These are phyloP conservation scores for Drosophila erecta DNA, from an alignment of 1,140 invertebrate genomes.

Conservation along the genomic window DNA sequence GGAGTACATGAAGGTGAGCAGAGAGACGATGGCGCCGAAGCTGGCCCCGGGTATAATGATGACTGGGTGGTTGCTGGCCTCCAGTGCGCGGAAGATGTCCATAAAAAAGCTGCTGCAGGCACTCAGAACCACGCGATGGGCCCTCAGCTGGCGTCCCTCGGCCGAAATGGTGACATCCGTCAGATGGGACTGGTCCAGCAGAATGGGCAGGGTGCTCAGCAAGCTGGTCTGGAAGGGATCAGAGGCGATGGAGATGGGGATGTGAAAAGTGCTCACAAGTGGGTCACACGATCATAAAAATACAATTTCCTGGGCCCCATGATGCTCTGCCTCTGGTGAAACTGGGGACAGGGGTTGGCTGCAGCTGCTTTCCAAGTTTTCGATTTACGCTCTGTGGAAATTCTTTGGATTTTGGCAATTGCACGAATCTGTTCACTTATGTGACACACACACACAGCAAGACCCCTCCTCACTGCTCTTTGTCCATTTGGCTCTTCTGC, in stretches of 20 bases:
- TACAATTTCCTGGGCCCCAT: slow-evolving; percentile 33
- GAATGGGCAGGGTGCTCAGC: slow-evolving; percentile 91
- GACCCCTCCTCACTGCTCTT: slow-evolving; percentile 1
- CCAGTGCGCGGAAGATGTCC: slow-evolving; percentile 92
- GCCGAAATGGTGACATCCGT: slow-evolving; percentile 96
- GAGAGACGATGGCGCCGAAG: slow-evolving; percentile 91
- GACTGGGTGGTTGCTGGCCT: slow-evolving; percentile 90
- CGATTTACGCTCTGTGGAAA: slow-evolving; percentile 60
- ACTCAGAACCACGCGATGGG: slow-evolving; percentile 94
- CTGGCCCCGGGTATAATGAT: slow-evolving; percentile 93
- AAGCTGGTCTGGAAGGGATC: slow-evolving; percentile 88
- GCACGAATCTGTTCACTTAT: slow-evolving; percentile 68
- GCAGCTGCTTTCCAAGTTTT: slow-evolving; percentile 63
- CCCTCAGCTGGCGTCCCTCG: slow-evolving; percentile 91
- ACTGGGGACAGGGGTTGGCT: slow-evolving; percentile 16
- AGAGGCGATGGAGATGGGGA: background rate
- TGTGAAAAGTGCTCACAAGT: slow-evolving; percentile 12
- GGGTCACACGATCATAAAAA: slow-evolving; percentile 59
- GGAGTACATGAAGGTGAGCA: slow-evolving; percentile 96
- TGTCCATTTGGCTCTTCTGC: slow-evolving; percentile 35
- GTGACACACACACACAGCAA: slow-evolving; percentile 36
- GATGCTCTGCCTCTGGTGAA: background rate
- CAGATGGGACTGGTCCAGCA: slow-evolving; percentile 93
- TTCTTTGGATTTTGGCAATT: slow-evolving; percentile 80
- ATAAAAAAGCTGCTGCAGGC: slow-evolving; percentile 97